A percentile compares a stretch with the other conserved stretches of the same genome.
Conservation (phyloP, 2,888 invertebrate genomes). For the Cetonia aurata region DNA sequence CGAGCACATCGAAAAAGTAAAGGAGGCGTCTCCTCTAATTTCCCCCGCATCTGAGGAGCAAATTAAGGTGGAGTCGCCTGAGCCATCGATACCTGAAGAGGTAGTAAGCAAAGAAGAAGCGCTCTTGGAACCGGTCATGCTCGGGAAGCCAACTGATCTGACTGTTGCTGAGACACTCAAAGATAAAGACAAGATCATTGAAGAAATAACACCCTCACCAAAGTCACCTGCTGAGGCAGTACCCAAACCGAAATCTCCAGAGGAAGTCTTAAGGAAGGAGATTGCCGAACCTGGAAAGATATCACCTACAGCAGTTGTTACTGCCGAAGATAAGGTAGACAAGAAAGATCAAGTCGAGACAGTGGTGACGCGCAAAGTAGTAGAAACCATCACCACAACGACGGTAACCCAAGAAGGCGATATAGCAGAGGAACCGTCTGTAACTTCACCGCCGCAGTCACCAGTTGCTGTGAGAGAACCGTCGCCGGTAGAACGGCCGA, state of each 20-base stretch:
- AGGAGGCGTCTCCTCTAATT: conserved; percentile 1
- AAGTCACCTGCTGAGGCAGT: not conserved
- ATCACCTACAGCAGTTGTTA: conserved; percentile 8
- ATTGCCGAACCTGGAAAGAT: not conserved
- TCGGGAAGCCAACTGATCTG: not conserved
- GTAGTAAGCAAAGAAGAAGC: not conserved
- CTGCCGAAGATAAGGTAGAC: not conserved
- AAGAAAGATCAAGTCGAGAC: not conserved
- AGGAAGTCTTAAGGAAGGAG: not conserved
- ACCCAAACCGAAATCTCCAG: conserved; percentile 25
- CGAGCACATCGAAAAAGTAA: not conserved
- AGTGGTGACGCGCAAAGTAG: not conserved
- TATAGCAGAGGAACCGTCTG: not conserved
- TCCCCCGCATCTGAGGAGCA: not conserved
- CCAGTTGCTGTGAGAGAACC: not conserved
- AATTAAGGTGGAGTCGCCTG: not conserved
- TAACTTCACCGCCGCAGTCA: not conserved
- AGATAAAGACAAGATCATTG: not conserved
- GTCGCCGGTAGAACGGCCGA: not conserved
- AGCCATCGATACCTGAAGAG: not conserved
- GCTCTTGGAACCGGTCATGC: not conserved
- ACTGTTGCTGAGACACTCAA: not conserved
- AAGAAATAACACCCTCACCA: not conserved
- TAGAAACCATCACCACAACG: conserved; percentile 1
- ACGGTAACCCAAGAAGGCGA: not conserved